A percentile compares a stretch with the other conserved stretches of the same genome.
These are phyloP conservation scores for Chrysolophus pictus DNA, from an alignment of 2,797 vertebrate species.

Conservation along the genomic window DNA sequence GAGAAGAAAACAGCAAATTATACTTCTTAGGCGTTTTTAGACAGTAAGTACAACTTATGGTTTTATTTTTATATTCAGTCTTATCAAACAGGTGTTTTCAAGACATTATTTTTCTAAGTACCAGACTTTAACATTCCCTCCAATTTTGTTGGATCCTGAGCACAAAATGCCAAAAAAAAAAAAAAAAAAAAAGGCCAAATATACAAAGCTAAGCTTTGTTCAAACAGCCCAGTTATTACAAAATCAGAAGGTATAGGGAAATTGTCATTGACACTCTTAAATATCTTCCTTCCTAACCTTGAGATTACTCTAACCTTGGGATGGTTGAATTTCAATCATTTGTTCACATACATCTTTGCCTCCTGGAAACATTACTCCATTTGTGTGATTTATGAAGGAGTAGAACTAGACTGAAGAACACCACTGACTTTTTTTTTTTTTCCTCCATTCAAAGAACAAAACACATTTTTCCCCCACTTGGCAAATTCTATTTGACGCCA, in stretches of 20 bases:
- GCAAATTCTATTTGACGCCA: conserved; percentile 69
- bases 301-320: conserved; percentile 46
- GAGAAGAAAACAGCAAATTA: conserved; percentile 69
- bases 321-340: conserved; percentile 27
- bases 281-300: conserved; percentile 41
- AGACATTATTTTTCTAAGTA: conserved; percentile 13
- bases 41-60: conserved; percentile 46
- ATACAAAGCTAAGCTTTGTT: conserved; percentile 64
- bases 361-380: conserved; percentile 58
- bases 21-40: conserved; percentile 67
- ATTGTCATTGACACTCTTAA: conserved; percentile 14
- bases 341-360: conserved; percentile 33
- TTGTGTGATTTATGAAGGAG: conserved; percentile 39
- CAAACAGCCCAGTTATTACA: conserved; percentile 42
- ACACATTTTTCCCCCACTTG: conserved; percentile 51
- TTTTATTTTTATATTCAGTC: conserved; percentile 53
- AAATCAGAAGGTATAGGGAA: conserved; percentile 49
- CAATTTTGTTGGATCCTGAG: conserved; percentile 49
- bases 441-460: conserved; percentile 56
- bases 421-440: conserved; percentile 54
- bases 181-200: conserved; percentile 43
- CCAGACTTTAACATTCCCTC: conserved; percentile 68
- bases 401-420: conserved; percentile 56
- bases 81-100: conserved; percentile 41
- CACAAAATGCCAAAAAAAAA: conserved; percentile 45